Evolutionary conservation across 1,140 invertebrate genomes (phyloP), one percentile per base, ranked within the genome.

Genomic region (Bradynema listronoti): DNA sequence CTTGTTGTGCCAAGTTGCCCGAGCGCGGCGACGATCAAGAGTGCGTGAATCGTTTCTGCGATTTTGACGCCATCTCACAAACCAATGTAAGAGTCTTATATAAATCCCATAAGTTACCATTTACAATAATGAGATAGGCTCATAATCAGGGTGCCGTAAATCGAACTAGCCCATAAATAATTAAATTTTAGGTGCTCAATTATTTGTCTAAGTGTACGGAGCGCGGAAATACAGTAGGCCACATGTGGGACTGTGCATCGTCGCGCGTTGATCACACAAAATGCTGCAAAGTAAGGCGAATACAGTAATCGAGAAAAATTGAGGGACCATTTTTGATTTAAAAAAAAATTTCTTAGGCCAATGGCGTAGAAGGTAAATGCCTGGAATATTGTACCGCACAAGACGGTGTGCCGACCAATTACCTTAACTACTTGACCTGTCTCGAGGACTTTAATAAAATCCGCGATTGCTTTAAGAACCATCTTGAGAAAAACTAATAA

Each of bases 1-100:
- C 63, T 53, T 77, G 74, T 51, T 77, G 74, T 59, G 29, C 57
- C 9, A 68, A 71, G 32, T 45, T 77, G 9, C 68, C 56, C 36
- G 56, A 61, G 1, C 9, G n/a, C 25, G 52, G 22, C 19, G 75
- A 77, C 45, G 74, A 77, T 55, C 61, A 72, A 54, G 73, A 77
- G 32, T 77, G 74, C 52, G 71, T 78, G 25, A 32, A 59, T 2
- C 47, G 66, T 39, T 77, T 78, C 67, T 77, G 74, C 33, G 75
- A 78, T 50, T 78, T 77, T 56, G 77, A 74, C 19, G 63, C 74
- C n/a, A 76, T 77, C 36, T 78, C 74, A 27, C 74, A 77, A 56
- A 59, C 74, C 24, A 78, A 78, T 51, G 73, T 75, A 56, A 51
- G 62, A 69, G 14, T 0, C 55, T 30, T 42, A 19, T 42, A 16